These are phyloP conservation scores for Trichechus manatus DNA, from an alignment of 2,113 vertebrate genomes.

Conservation along the genomic window DNA sequence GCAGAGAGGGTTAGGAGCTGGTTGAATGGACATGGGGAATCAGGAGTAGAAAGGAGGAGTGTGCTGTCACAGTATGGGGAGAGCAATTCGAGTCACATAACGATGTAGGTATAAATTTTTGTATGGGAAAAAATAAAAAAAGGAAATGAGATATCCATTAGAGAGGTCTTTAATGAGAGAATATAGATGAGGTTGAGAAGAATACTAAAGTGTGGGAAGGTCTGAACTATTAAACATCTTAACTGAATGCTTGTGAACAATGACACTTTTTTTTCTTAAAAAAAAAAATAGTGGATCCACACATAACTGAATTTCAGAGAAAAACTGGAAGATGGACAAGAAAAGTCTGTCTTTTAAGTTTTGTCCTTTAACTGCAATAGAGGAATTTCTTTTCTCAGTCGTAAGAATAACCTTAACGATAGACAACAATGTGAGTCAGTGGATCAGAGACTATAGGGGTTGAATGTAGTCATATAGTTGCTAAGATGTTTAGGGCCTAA, in stretches of 20 bases:
- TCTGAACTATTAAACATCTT: not conserved
- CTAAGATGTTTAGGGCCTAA: not conserved
- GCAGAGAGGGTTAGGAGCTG: no score
- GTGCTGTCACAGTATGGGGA: no score
- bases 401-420: not conserved
- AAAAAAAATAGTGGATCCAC: not conserved
- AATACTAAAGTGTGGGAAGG: not conserved
- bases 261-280: not conserved
- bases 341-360: not conserved
- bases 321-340: not conserved
- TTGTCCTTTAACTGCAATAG: not conserved
- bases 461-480: not conserved
- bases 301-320: not conserved
- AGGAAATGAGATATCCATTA: not conserved
- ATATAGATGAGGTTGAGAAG: not conserved
- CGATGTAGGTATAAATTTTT: not conserved
- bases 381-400: not conserved
- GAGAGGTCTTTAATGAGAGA: not conserved
- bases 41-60: no score
- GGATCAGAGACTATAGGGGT: not conserved
- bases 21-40: no score
- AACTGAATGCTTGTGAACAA: not conserved
- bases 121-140: no score
- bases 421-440: not conserved
- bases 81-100: no score